phyloP scores from a whole-genome alignment of 2,797 vertebrate species.

The Triplophysa bombifrons region DNA sequence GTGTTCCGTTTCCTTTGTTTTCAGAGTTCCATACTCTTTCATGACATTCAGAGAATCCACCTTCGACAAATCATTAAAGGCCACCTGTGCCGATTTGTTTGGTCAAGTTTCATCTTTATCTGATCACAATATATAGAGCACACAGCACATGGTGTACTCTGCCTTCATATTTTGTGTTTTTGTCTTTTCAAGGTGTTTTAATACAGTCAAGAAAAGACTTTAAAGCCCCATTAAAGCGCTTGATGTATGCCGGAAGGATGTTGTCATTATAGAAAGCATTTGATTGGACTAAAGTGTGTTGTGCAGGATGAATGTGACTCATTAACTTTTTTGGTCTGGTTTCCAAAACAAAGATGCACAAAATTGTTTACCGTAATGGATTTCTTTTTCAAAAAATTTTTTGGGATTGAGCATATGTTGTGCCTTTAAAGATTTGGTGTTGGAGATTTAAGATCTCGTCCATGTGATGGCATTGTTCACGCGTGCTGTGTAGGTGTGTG shows the following conservation, averaged over 20 bases:
- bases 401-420: too few species aligned
- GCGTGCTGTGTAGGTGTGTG: too few species aligned
- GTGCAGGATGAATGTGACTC: background rate
- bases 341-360: too few species aligned
- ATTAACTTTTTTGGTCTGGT: too few species aligned
- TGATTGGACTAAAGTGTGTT: background rate
- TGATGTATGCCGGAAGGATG: background rate
- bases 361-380: too few species aligned
- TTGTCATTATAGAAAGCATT: slow-evolving; percentile 1
- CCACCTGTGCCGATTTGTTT: background rate
- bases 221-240: background rate
- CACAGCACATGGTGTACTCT: background rate
- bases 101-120: background rate
- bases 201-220: background rate
- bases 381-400: too few species aligned
- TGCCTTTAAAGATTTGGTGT: background rate
- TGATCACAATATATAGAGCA: background rate
- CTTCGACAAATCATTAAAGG: slow-evolving; percentile 19
- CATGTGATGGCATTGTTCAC: too few species aligned
- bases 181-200: background rate
- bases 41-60: slow-evolving; percentile 32
- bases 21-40: slow-evolving; percentile 4
- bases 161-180: background rate
- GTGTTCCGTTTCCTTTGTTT: slow-evolving; percentile 29
- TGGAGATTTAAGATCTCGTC: too few species aligned